phyloP scores from a whole-genome alignment of 1,140 invertebrate species.

The Protaetia brevitarsis region DNA sequence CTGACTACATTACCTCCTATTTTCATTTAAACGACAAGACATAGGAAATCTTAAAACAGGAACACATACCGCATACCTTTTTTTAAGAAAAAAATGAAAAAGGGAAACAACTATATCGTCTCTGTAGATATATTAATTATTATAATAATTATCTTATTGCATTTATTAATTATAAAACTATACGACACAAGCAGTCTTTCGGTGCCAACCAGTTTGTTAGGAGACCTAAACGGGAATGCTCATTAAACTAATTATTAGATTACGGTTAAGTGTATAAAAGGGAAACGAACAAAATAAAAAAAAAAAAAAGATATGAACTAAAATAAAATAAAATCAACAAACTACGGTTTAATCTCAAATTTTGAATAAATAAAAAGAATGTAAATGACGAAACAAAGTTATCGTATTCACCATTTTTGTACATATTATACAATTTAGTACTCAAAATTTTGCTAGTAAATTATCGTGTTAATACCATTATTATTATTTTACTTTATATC shows the following conservation, averaged over 20 bases:
- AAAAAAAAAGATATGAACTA: background rate
- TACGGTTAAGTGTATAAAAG: constrained; percentile 35
- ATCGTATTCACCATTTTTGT: constrained; percentile 2
- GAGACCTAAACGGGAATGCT: constrained; percentile 36
- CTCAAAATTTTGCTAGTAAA: background rate
- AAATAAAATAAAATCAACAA: background rate
- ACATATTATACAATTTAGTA: background rate
- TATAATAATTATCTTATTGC: background rate
- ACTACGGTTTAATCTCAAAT: background rate
- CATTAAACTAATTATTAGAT: constrained; percentile 43
- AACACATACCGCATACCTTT: too few species aligned
- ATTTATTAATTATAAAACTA: constrained; percentile 24
- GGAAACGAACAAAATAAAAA: constrained; percentile 1
- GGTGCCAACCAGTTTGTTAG: constrained; percentile 31
- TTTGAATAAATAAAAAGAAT: background rate
- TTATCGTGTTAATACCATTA: too few species aligned
- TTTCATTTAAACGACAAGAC: too few species aligned
- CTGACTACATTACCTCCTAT: too few species aligned
- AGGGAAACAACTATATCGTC: background rate
- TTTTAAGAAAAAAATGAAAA: background rate
- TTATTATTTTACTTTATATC: too few species aligned
- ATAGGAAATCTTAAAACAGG: too few species aligned
- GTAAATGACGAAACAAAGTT: background rate
- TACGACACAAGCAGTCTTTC: background rate
- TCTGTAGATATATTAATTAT: background rate